These are phyloP conservation scores for Tauraco erythrolophus DNA, from an alignment of 2,113 vertebrate genomes.

Conservation along the genomic window DNA sequence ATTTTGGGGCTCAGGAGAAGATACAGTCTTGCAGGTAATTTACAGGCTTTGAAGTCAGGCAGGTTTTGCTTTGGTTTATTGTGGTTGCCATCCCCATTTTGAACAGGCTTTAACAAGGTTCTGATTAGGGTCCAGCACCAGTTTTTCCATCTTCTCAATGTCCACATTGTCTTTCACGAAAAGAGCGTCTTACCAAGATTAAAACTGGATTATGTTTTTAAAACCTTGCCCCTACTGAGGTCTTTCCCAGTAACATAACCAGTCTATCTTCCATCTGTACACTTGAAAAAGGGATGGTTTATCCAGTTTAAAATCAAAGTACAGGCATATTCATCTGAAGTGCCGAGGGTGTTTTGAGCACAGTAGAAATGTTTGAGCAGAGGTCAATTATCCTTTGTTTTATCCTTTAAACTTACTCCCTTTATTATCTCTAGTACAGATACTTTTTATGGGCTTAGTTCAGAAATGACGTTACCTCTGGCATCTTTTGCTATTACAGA, in stretches of 20 bases:
- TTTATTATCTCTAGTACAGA: slow-evolving; percentile 26
- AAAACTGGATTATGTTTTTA: neutral
- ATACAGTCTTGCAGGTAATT: neutral
- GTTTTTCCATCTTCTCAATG: neutral
- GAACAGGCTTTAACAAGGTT: neutral
- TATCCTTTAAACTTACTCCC: slow-evolving; percentile 28
- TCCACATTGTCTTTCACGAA: neutral
- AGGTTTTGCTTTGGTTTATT: neutral
- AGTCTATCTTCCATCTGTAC: neutral
- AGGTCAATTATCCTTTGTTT: slow-evolving; percentile 51
- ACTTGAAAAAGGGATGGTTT: slow-evolving; percentile 16
- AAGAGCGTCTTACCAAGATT: neutral
- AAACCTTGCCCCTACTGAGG: neutral
- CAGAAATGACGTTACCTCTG: slow-evolving; percentile 29
- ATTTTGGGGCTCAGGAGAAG: neutral
- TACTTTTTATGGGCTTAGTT: slow-evolving; percentile 17
- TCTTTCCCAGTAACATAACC: neutral
- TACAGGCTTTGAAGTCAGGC: neutral
- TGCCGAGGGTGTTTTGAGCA: slow-evolving; percentile 25
- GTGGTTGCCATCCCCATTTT: neutral
- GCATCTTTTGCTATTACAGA: slow-evolving; percentile 5
- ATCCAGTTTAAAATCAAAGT: slow-evolving; percentile 51
- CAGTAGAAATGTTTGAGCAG: slow-evolving; percentile 16
- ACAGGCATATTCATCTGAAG: slow-evolving; percentile 12
- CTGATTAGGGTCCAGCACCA: neutral